Conservation (phyloP, 2,888 invertebrate species). For the Octonoba sinensis region DNA sequence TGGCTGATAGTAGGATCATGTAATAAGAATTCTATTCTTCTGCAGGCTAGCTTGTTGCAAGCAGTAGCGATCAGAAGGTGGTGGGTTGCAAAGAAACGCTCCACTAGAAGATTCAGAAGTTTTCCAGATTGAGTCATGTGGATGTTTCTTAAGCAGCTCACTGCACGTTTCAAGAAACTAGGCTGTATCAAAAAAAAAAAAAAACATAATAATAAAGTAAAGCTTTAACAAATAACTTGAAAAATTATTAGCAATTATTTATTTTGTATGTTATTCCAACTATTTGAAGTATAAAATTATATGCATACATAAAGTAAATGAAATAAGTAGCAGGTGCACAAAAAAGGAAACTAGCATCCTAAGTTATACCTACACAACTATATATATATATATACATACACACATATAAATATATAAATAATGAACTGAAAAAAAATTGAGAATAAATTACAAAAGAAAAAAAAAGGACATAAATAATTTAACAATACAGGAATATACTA, state of each 20-base stretch:
- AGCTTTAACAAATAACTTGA: not conserved
- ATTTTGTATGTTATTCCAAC: no score
- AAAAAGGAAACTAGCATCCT: no score
- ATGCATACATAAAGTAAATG: not conserved
- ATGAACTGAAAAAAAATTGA: no score
- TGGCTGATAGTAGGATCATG: constrained; percentile 76
- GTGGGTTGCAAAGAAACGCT: constrained; percentile 78
- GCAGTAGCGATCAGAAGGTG: constrained; percentile 79
- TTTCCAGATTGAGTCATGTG: constrained; percentile 80
- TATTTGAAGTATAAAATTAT: not conserved
- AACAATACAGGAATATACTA: no score
- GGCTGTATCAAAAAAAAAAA: constrained; percentile 73
- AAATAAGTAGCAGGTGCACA: not conserved
- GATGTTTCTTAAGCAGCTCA: constrained; percentile 78
- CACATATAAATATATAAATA: no score
- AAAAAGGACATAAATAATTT: no score
- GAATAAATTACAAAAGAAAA: no score
- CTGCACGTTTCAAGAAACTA: constrained; percentile 78
- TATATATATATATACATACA: no score
- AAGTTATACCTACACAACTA: no score
- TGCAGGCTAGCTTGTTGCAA: constrained; percentile 81
- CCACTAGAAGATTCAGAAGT: constrained; percentile 77
- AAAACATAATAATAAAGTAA: not conserved
- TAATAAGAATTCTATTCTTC: constrained; percentile 79
- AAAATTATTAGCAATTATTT: not conserved